Conservation (phyloP, 2,888 invertebrate species). For the Eulithis testata region DNA sequence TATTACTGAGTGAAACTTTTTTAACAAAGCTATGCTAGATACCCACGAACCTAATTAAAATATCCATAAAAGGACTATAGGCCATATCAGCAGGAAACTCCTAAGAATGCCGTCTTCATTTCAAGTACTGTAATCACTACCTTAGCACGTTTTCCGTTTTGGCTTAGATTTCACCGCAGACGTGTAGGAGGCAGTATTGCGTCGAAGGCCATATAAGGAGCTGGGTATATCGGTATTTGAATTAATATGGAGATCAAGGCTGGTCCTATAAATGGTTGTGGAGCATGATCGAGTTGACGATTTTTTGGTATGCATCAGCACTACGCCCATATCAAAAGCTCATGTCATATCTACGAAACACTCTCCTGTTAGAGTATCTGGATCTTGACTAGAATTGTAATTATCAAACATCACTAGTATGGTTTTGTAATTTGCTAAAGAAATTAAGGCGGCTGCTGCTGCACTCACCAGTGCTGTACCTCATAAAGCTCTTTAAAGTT, state of each 20-base stretch:
- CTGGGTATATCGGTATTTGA: constrained; percentile 30
- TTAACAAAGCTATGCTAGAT: neutral
- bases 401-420: neutral
- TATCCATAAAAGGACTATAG: neutral
- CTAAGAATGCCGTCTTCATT: constrained; percentile 31
- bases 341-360: neutral
- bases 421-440: neutral
- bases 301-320: constrained; percentile 7
- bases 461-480: neutral
- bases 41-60: too few species aligned
- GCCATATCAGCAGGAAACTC: constrained; percentile 29
- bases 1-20: neutral
- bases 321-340: constrained; percentile 10
- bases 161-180: constrained; percentile 9
- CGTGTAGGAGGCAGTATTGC: constrained; percentile 4
- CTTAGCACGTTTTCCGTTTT: constrained; percentile 38
- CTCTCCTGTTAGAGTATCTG: neutral
- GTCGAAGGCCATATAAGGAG: constrained; percentile 29
- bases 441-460: neutral
- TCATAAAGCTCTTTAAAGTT: too few species aligned
- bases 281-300: neutral
- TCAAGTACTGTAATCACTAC: constrained; percentile 17
- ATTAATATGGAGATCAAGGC: constrained; percentile 29
- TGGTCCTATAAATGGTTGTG: neutral
- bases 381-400: too few species aligned